Evolutionary conservation across 2,113 vertebrate genomes (phyloP), one percentile per base, ranked within the genome.

Genomic region (Gnathonemus echidnorhynchus): DNA sequence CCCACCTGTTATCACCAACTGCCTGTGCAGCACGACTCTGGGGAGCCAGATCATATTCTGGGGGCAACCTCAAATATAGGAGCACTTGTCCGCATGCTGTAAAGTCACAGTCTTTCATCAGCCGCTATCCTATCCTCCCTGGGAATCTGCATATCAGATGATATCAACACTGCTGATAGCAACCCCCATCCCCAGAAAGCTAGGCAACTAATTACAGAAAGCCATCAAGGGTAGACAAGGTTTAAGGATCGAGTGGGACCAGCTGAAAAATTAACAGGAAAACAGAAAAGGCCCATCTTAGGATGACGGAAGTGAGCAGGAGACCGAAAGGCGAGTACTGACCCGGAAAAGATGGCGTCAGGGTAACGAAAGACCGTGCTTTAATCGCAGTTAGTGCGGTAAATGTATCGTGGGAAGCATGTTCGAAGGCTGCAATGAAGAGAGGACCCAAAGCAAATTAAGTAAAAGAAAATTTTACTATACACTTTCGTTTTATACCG

Each of bases 21-120:
- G 88, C 49, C 88, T 50, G 48, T 52, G 88, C 17, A 3, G 27
- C 8, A 39, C 19, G 24, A 4, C 46, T 49, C 46, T 6, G 70
- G 70, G 48, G 70, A 89, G 19, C 70, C 85, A 31, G 85, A 49
- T 74, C 88, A 24, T 88, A 46, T 88, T 88, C 62, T 24, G 27
- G 45, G 58, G 24, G 42, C 24, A 0, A 49, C 27, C 88, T 21
- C 70, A 53, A 46, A 80, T 46, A 77, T 49, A 80, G 31, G 88
- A 53, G 13, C 19, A 53, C 70, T 35, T 53, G 70, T 50, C 24
- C 46, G 1, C 15, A 1, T 27, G 48, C 39, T n/a, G 46, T 48
- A 50, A 50, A 11, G 27, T 11, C n/a, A 66, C 62, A 11, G 27
- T 48, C 27, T 74, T 58, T 17, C 48, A 52, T 35, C 85, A 52